Conservation (phyloP, 2,797 vertebrate genomes). For the Zonotrichia albicollis region DNA sequence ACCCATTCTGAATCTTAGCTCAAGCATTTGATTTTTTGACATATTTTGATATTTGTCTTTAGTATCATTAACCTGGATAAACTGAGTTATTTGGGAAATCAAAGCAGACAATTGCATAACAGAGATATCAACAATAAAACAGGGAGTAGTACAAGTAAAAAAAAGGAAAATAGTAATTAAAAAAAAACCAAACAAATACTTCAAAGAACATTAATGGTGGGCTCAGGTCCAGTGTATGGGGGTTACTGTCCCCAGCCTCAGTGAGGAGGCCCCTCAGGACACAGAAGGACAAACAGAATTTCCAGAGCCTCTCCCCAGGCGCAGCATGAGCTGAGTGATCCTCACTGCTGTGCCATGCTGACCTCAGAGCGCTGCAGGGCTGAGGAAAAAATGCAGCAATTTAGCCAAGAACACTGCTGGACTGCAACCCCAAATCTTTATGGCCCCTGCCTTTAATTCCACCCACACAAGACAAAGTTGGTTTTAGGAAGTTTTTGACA, state of each 20-base stretch:
- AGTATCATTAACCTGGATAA: neutral
- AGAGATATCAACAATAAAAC: neutral
- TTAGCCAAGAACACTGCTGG: neutral
- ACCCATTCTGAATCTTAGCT: neutral
- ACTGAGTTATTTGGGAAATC: neutral
- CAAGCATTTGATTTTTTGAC: neutral
- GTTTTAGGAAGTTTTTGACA: neutral
- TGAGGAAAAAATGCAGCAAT: neutral
- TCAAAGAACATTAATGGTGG: neutral
- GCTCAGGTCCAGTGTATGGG: neutral
- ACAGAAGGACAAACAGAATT: neutral
- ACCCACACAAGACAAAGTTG: neutral
- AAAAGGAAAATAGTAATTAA: neutral
- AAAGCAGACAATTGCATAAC: neutral
- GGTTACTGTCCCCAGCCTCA: neutral
- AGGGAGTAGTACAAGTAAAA: neutral
- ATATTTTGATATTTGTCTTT: neutral
- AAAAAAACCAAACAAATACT: neutral
- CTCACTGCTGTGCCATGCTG: neutral
- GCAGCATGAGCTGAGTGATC: accelerated
- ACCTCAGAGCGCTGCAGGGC: neutral
- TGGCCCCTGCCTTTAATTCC: neutral
- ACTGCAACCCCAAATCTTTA: neutral
- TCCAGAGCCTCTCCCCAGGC: neutral
- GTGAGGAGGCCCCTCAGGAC: neutral